These are phyloP conservation scores for Drosophila demipolita DNA, from an alignment of 2,888 invertebrate species.

Conservation along the genomic window DNA sequence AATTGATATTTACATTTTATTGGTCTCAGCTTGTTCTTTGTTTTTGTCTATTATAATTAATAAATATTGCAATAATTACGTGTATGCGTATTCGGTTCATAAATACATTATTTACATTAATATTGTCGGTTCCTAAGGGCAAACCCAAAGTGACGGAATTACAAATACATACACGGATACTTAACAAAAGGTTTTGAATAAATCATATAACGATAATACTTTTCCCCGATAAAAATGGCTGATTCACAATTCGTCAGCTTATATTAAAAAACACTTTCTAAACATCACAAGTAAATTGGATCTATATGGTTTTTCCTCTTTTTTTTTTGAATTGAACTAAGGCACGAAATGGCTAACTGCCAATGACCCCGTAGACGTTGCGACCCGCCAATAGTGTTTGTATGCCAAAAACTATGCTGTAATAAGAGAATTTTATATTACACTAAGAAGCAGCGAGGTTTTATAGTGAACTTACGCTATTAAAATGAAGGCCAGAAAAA, in stretches of 20 bases:
- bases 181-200: background rate
- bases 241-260: constrained; percentile 8
- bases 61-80: background rate
- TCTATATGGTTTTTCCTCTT: constrained; percentile 23
- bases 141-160: constrained; percentile 25
- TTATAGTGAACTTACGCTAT: constrained; percentile 85
- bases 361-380: constrained; percentile 79
- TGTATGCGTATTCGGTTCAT: background rate
- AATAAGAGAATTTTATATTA: constrained; percentile 18
- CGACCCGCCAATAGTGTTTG: constrained; percentile 79
- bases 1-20: constrained; percentile 31
- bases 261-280: constrained; percentile 24
- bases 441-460: background rate
- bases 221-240: constrained; percentile 16
- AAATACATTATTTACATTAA: background rate
- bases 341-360: constrained; percentile 68
- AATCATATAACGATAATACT: constrained; percentile 53
- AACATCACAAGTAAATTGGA: constrained; percentile 38
- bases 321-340: constrained; percentile 37
- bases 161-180: constrained; percentile 17
- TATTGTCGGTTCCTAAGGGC: constrained; percentile 28
- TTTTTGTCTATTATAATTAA: background rate
- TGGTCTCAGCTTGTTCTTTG: constrained; percentile 6
- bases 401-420: constrained; percentile 82
- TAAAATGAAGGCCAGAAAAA: constrained; percentile 84